Evolutionary conservation across 2,797 vertebrate genomes (phyloP).

Genomic region (Okamejei kenojei): DNA sequence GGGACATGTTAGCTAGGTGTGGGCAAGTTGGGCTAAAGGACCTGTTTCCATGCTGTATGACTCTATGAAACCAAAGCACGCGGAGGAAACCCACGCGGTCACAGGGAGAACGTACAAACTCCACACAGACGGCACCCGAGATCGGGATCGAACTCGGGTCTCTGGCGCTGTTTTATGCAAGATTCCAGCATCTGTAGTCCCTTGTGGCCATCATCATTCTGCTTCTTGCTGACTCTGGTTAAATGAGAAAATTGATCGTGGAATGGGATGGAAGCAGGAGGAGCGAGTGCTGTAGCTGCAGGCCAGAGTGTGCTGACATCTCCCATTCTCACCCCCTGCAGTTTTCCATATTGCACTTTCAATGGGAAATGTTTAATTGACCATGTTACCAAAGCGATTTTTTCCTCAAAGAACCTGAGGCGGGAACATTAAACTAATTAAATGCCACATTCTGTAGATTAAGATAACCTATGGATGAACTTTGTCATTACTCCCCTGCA

Average conservation of each 20-base stretch:
- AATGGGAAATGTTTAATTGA: slow-evolving; percentile 31
- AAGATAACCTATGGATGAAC: slow-evolving; percentile 31
- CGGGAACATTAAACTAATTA: slow-evolving; percentile 35
- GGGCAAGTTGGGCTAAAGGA: too few relatives aligned
- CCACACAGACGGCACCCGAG: too few relatives aligned
- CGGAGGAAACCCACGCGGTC: too few relatives aligned
- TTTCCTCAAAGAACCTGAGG: neutral
- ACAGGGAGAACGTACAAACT: too few relatives aligned
- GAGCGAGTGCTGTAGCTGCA: neutral
- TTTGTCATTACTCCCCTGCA: slow-evolving; percentile 15
- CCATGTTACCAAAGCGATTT: neutral
- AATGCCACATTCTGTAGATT: slow-evolving; percentile 30
- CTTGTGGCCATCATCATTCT: too few relatives aligned
- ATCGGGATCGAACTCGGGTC: too few relatives aligned
- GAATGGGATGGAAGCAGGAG: neutral
- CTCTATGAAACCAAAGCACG: too few relatives aligned
- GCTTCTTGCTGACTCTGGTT: neutral
- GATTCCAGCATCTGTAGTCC: too few relatives aligned
- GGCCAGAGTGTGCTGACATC: neutral
- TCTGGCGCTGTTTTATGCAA: too few relatives aligned
- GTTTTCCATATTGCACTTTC: slow-evolving; percentile 23
- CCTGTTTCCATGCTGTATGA: too few relatives aligned
- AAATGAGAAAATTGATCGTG: neutral
- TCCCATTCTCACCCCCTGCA: neutral
- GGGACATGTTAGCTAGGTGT: too few relatives aligned